phyloP scores from a whole-genome alignment of 1,140 invertebrate species.

The Cherax quadricarinatus region DNA sequence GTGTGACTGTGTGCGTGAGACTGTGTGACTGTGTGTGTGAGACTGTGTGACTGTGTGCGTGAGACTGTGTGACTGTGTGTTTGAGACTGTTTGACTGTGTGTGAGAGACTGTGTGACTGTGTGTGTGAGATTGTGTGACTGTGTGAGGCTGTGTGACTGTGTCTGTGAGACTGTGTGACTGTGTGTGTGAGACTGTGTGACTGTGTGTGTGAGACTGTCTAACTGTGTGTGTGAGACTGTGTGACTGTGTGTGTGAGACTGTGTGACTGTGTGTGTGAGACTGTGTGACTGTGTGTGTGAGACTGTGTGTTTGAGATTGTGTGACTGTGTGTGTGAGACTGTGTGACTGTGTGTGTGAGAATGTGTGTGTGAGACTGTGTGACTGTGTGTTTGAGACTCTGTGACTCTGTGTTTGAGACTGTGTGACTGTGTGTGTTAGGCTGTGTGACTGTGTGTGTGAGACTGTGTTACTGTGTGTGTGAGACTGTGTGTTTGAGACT shows the following conservation, averaged over 20 bases:
- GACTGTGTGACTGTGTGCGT: too few relatives aligned
- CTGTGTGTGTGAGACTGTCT: background rate
- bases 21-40: too few relatives aligned
- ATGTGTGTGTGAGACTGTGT: background rate
- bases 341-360: background rate
- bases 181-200: conserved; percentile 4
- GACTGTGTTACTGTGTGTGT: too few relatives aligned
- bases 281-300: background rate
- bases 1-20: too few relatives aligned
- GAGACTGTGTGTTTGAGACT: too few relatives aligned
- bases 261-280: conserved; percentile 4
- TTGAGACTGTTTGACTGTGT: too few relatives aligned
- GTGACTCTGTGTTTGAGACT: background rate
- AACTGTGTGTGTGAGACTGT: too few relatives aligned
- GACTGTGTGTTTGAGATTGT: background rate
- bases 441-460: conserved; percentile 4
- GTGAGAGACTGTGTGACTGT: background rate
- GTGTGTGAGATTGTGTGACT: too few relatives aligned
- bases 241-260: background rate
- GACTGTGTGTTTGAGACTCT: background rate
- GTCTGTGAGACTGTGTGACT: background rate
- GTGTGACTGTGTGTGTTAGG: background rate
- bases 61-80: too few relatives aligned
- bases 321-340: background rate
- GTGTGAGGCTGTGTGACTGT: too few relatives aligned